Evolutionary conservation across 2,113 vertebrate species (phyloP).

Genomic region (Platysternon megacephalum): DNA sequence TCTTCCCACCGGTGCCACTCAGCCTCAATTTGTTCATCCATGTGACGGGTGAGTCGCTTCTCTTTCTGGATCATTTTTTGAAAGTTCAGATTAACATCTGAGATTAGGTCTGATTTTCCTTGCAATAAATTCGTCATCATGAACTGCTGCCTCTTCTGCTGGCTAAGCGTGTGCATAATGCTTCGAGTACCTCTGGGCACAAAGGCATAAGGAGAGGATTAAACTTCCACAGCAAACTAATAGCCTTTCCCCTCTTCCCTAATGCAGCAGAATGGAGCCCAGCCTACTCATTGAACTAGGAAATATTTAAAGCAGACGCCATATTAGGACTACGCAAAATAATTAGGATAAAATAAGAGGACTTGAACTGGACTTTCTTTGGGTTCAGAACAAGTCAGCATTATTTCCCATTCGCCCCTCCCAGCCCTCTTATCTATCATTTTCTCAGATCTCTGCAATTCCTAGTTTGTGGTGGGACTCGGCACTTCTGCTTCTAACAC

Average conservation of each 20-base stretch:
- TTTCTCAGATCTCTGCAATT: not conserved
- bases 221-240: not conserved
- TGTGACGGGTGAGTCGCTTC: not conserved
- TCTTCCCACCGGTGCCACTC: constrained; percentile 51
- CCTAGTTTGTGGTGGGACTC: not conserved
- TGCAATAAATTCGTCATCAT: constrained; percentile 7
- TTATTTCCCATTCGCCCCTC: not conserved
- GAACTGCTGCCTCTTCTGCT: constrained; percentile 27
- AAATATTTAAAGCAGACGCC: not conserved
- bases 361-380: not conserved
- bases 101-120: not conserved
- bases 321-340: not conserved
- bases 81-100: not conserved
- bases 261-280: not conserved
- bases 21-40: constrained; percentile 1
- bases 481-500: not conserved
- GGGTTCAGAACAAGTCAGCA: not conserved
- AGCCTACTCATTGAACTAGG: not conserved
- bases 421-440: not conserved
- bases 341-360: not conserved
- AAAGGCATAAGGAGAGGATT: not conserved
- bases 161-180: not conserved
- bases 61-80: not conserved
- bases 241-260: not conserved
- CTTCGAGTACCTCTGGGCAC: not conserved